A percentile compares a stretch with the other conserved stretches of the same genome.
Evolutionary conservation across 1,140 invertebrate genomes (phyloP).

Genomic region (Papilio xuthus): DNA sequence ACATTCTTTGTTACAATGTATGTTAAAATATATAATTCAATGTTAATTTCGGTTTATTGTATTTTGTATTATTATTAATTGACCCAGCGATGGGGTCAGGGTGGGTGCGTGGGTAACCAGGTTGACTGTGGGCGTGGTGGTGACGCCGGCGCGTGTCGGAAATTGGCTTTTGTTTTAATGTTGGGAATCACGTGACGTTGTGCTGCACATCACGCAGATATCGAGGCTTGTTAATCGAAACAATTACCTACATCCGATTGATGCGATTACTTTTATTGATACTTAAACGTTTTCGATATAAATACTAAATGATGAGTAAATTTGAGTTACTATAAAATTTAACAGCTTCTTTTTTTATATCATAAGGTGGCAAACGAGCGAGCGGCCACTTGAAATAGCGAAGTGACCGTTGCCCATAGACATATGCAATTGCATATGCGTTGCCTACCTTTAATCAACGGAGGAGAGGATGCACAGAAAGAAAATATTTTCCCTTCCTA

Average conservation of each 20-base stretch:
- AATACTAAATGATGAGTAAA: not conserved
- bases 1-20: no score
- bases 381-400: no score
- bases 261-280: not conserved
- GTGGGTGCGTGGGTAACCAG: not conserved
- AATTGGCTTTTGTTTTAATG: slow-evolving; percentile 43
- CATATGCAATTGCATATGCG: no score
- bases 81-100: no score
- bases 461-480: no score
- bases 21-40: no score
- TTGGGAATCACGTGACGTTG: slow-evolving; percentile 12
- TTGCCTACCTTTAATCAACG: not conserved
- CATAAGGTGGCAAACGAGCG: no score
- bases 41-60: no score
- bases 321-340: not conserved
- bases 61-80: not conserved
- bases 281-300: not conserved
- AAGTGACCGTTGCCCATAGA: no score
- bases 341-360: no score
- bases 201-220: not conserved
- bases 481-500: no score
- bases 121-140: not conserved
- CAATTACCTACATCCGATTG: not conserved
- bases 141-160: slow-evolving; percentile 40
- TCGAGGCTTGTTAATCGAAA: not conserved